phyloP scores from a whole-genome alignment of 2,113 vertebrate genomes.

The Thymallus thymallus region DNA sequence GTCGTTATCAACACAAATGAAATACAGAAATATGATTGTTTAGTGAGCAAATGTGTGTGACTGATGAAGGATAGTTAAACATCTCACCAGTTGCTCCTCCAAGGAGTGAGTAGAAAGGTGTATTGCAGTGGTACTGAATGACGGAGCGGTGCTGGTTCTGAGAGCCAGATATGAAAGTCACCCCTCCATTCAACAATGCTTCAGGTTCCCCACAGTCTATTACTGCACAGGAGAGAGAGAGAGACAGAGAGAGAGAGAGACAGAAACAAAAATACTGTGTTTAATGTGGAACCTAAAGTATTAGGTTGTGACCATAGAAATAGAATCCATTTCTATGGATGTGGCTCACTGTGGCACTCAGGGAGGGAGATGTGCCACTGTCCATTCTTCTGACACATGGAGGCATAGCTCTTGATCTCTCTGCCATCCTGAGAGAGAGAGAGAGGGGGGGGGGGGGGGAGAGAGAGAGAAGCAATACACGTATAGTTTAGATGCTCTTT shows the following conservation, averaged over 20 bases:
- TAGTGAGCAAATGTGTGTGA: background rate
- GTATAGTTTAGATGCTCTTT: no score
- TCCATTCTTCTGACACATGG: constrained; percentile 65
- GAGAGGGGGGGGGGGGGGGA: background rate
- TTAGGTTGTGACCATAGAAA: no score
- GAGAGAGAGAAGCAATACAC: background rate
- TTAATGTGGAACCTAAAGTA: background rate
- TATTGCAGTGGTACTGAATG: constrained; percentile 68
- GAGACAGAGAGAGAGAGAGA: background rate
- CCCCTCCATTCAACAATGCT: constrained; percentile 58
- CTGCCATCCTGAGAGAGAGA: constrained; percentile 48
- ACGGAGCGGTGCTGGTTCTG: constrained; percentile 67
- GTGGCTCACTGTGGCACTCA: constrained; percentile 69
- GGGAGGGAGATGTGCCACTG: constrained; percentile 69
- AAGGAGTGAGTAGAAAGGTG: constrained; percentile 62
- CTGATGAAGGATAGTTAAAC: background rate
- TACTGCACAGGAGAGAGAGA: constrained; percentile 53
- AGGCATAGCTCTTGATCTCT: constrained; percentile 61
- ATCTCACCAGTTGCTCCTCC: constrained; percentile 37
- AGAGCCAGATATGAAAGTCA: constrained; percentile 55
- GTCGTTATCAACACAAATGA: no score
- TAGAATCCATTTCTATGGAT: no score
- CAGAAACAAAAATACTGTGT: background rate
- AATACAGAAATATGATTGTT: no score
- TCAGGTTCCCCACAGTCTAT: constrained; percentile 70